A percentile compares a stretch with the other conserved stretches of the same genome.
These are phyloP conservation scores for Clivina fossor DNA, from an alignment of 2,888 invertebrate species.

Conservation along the genomic window DNA sequence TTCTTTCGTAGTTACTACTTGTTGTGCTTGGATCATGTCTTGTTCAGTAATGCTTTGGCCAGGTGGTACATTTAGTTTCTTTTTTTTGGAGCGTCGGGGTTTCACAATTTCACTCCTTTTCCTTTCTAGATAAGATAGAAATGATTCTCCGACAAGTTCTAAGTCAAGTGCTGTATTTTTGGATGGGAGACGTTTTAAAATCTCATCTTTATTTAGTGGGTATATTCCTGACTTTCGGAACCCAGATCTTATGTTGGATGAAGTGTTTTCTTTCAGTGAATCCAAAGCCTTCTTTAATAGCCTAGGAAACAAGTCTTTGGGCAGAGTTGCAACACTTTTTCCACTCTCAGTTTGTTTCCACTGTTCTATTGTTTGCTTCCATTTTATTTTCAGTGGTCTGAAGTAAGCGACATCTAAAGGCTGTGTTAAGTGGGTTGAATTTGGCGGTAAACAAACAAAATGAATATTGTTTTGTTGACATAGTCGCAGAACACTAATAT, in stretches of 20 bases:
- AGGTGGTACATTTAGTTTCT: too few species aligned
- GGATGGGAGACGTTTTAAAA: background rate
- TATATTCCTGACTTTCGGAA: constrained; percentile 38
- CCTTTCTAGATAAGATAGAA: too few species aligned
- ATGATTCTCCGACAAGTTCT: too few species aligned
- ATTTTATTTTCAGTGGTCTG: constrained; percentile 42
- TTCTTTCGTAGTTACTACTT: too few species aligned
- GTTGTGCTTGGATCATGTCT: too few species aligned
- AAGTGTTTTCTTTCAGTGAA: constrained; percentile 29
- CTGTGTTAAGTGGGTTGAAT: constrained; percentile 44
- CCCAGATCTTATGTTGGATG: constrained; percentile 35
- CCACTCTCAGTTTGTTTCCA: constrained; percentile 38
- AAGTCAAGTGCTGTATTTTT: too few species aligned
- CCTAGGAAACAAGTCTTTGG: constrained; percentile 40
- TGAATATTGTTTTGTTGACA: constrained; percentile 46
- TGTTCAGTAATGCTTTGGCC: too few species aligned
- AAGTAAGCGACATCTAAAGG: constrained; percentile 45
- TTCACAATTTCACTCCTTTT: too few species aligned
- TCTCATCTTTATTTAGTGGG: constrained; percentile 32
- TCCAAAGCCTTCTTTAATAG: constrained; percentile 34
- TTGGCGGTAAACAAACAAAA: constrained; percentile 47
- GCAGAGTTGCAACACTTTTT: constrained; percentile 36
- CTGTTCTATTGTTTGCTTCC: constrained; percentile 38
- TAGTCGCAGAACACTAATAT: constrained; percentile 38
- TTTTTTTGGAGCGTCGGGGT: too few species aligned